Base-by-base conservation (phyloP, 2,888 invertebrate species). In the Mongoloraphidia duomilia region DNA sequence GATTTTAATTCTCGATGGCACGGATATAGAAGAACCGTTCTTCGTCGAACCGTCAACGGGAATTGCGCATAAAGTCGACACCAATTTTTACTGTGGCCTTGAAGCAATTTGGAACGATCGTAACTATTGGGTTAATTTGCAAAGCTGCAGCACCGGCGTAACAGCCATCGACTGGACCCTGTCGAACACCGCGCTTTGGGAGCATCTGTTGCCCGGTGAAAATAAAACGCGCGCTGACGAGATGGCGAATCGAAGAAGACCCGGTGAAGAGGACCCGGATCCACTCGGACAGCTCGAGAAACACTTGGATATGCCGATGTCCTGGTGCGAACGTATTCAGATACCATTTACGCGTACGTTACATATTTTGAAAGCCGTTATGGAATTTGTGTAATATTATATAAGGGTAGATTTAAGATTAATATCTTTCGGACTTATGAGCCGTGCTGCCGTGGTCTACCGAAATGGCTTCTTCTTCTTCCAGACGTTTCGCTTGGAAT, bases 1-100 rank as follows among this genome's bases (percentile, higher is more conserved):
- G 94, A 80, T 91, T 3, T 67, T 87, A 3, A 68, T 94, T 5
- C 61, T 82, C 42, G 76, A 82, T 2, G 57, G 69, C 1, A 65
- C 62, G 49, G 79, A 78, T 35, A 67, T 85, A 0, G 68, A 71
- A 4, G 73, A 76, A 51, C 77, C 81, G 0, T 77, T 84, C 64
- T 94, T 92, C 63, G 79, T 94, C 38, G 94, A 94, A 60, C 82
- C 93, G 2, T 79, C 84, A 12, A 86, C 90, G 0, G 94, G 93
- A 0, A 70, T 75, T 12, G 62, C 70, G 0, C 75, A 80, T 54
- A 71, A 78, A 0, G 61, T 81, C 0, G 61, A 69, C 39, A 70
- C 76, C 17, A 64, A 70, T 2, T 71, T 78, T 51, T 93, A 90
- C 59, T 76, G 82, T 34, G 77, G 83, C 1, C 73, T 94, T 5